Base-by-base conservation (phyloP, 2,888 invertebrate species). In the Andrena fulva region DNA sequence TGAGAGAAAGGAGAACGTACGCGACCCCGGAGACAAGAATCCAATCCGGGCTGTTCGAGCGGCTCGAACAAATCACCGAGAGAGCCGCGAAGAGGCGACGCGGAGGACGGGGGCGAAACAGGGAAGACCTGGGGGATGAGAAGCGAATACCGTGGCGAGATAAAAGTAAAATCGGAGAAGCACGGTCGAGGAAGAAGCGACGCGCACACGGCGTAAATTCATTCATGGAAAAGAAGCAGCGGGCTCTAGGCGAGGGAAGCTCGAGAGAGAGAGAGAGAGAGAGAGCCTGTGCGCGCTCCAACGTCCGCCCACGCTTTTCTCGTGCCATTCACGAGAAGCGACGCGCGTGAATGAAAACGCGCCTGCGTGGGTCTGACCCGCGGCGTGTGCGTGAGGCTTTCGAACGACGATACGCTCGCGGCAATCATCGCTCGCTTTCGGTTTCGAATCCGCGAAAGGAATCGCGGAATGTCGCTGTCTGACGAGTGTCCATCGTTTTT, bases 221-320 rank as follows among this genome's bases (percentile, higher is more conserved):
- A 92, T 92, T 91, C 90, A 91, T 84, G 86, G 73, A 89, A 90
- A 90, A 89, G 87, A 90, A 89, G 84, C 81, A 59, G 70, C 81
- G 62, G 70, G 59, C 63, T 70, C 80, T 68, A 71, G 48, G 72
- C 74, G 63, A 52, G 35, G 1, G 35, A 20, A 56, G 56, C 56
- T 10, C 24, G 66, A 63, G 78, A 68, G 80, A 64, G 69, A 4
- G 54, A 35, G 27, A 20, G 20, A 20, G 27, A n/a, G 54, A 67
- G 78, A 68, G 80, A 60, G 68, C 10, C 7, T 48, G 69, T 67
- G 75, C 59, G 63, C 70, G 80, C 84, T 72, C 80, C 77, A 69
- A 89, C 86, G 91, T 90, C 91, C 91, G 91, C 91, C 91, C 90
- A 91, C 92, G 89, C 24, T 87, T 80, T 85, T 86, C 88, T 88